phyloP scores from a whole-genome alignment of 1,140 invertebrate species.

The Diorhabda elongata region DNA sequence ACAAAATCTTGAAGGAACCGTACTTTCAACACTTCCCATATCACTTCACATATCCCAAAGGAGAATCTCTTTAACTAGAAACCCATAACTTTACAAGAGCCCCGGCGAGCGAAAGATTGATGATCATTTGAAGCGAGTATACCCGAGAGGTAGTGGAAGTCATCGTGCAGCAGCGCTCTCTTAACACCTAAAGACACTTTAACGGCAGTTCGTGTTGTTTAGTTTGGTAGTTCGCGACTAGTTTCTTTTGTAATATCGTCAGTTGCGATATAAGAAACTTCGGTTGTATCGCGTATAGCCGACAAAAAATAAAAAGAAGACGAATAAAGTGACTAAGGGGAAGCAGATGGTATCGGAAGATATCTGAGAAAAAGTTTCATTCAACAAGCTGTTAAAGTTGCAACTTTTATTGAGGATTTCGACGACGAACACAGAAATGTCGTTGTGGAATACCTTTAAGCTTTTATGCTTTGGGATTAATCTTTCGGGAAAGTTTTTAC shows the following conservation, averaged over 20 bases:
- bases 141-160: neutral
- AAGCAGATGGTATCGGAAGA: conserved; percentile 10
- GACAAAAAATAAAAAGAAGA: neutral
- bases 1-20: too few relatives aligned
- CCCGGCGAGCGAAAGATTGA: neutral
- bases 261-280: conserved; percentile 4
- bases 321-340: neutral
- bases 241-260: conserved; percentile 8
- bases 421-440: conserved; percentile 7
- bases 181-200: neutral
- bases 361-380: conserved; percentile 14
- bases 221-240: neutral
- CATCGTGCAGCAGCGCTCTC: neutral
- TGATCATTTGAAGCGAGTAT: neutral
- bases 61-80: neutral
- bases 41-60: neutral
- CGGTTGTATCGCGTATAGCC: neutral
- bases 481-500: conserved; percentile 8
- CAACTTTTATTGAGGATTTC: conserved; percentile 20
- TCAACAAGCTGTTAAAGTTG: conserved; percentile 16
- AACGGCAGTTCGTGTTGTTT: conserved; percentile 1
- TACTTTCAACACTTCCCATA: neutral
- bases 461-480: conserved; percentile 6
- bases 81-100: neutral
- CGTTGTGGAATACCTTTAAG: conserved; percentile 17